phyloP scores from a whole-genome alignment of 2,888 invertebrate genomes.

The Ischnura elegans region DNA sequence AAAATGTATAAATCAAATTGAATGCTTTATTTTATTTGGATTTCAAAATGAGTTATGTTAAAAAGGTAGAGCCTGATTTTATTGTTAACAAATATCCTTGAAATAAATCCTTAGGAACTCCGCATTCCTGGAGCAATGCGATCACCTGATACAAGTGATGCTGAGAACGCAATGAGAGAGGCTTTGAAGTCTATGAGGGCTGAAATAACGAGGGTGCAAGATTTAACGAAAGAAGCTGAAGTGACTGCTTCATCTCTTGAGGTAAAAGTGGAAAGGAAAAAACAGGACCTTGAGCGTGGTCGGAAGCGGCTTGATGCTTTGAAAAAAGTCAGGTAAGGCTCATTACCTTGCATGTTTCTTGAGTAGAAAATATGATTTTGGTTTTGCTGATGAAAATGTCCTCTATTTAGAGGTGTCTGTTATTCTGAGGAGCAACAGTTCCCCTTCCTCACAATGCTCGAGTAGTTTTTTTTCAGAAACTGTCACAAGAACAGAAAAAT shows the following conservation, averaged over 20 bases:
- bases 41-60: too few relatives aligned
- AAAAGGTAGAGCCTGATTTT: too few relatives aligned
- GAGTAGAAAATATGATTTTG: too few relatives aligned
- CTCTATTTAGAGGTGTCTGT: too few relatives aligned
- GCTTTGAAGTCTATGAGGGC: slow-evolving; percentile 85
- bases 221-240: slow-evolving; percentile 90
- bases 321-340: slow-evolving; percentile 91
- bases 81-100: too few relatives aligned
- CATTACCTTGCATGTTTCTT: neutral
- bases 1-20: too few relatives aligned
- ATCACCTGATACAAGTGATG: slow-evolving; percentile 89
- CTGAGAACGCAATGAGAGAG: slow-evolving; percentile 88
- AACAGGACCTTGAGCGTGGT: slow-evolving; percentile 93
- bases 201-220: slow-evolving; percentile 86
- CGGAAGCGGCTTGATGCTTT: slow-evolving; percentile 95
- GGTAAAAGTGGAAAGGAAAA: slow-evolving; percentile 94
- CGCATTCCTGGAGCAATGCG: slow-evolving; percentile 89
- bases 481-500: too few relatives aligned
- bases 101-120: slow-evolving; percentile 82
- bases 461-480: too few relatives aligned
- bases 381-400: too few relatives aligned
- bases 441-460: too few relatives aligned
- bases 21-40: too few relatives aligned
- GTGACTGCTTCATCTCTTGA: slow-evolving; percentile 94
- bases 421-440: too few relatives aligned